Conservation (phyloP, 1,140 invertebrate species). For the Drosophila miranda region DNA sequence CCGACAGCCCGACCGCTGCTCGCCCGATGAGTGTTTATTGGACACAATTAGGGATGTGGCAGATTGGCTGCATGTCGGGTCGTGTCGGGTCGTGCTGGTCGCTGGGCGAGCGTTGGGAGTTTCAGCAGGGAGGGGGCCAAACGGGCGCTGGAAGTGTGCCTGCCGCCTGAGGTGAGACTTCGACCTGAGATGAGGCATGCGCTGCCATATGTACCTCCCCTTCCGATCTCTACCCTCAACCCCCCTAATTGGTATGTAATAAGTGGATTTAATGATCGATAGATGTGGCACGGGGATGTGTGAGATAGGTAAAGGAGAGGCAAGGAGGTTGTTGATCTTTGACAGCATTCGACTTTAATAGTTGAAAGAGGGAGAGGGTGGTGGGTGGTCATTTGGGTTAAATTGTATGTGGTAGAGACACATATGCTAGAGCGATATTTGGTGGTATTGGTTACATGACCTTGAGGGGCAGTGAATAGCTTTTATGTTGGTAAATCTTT, state of each 20-base stretch:
- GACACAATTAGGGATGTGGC: conserved; percentile 75
- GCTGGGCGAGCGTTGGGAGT: conserved; percentile 25
- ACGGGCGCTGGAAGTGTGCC: conserved; percentile 60
- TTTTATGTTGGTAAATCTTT: too few species aligned
- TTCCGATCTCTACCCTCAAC: conserved; percentile 10
- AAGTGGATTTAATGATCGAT: conserved; percentile 13
- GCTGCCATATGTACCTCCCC: conserved; percentile 19
- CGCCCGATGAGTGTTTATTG: conserved; percentile 71
- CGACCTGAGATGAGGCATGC: conserved; percentile 33
- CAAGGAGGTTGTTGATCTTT: too few species aligned
- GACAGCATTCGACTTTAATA: too few species aligned
- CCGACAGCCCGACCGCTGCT: conserved; percentile 7
- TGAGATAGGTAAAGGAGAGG: not conserved
- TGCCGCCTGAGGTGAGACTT: conserved; percentile 33
- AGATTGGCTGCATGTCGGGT: conserved; percentile 69
- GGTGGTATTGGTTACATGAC: too few species aligned
- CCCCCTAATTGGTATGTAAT: conserved; percentile 34
- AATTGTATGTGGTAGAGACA: too few species aligned
- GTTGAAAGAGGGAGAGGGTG: too few species aligned
- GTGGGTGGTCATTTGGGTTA: too few species aligned
- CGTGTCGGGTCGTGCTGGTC: conserved; percentile 3
- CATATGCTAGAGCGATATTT: too few species aligned
- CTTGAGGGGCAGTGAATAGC: too few species aligned
- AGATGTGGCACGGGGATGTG: conserved; percentile 1
- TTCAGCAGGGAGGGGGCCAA: conserved; percentile 19